Evolutionary conservation across 2,113 vertebrate species (phyloP), one percentile per base, ranked within the genome.

Genomic region (Pollimyrus isidori): DNA sequence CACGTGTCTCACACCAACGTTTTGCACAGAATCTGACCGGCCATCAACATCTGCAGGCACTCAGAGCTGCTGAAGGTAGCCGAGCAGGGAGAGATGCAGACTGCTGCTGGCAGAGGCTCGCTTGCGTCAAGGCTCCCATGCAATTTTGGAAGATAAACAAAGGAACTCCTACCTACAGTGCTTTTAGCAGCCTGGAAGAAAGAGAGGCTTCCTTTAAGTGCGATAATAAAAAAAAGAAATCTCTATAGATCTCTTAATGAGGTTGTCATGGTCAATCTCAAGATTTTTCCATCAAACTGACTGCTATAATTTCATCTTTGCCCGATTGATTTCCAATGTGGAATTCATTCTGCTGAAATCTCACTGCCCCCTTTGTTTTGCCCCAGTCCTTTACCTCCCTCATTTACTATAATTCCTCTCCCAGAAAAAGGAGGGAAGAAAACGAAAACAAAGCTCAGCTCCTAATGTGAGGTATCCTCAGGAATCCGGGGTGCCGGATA

Each of bases 221-320:
- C 88, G 39, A 9, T 1, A 58, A 90, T 65, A 90, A 90, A 84
- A 56, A 89, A 90, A 89, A 82, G 76, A 90, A 48, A 88, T 90
- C 91, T 92, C 91, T 49, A 89, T 65, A 92, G 91, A 91, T 19
- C 88, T 91, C 87, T 92, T 90, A 91, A 92, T 91, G 92, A 92
- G 11, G 89, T 85, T 94, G 91, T 94, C 92, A 92, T 35, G 89
- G 91, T 88, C 84, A 93, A 93, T 95, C 93, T 92, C 89, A 92
- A 87, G 88, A 89, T 89, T 94, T 93, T 91, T 92, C 69, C 73
- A 80, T 80, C 73, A 80, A 80, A 80, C 73, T 42, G 73, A 80
- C 62, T 49, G 82, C 82, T 85, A 48, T 85, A n/a, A 85, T 85
- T 85, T 49, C 46, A 49, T 85, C 82, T 85, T 85, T 85, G 82